Conservation (phyloP, 2,113 vertebrate species). For the Pterocles gutturalis region DNA sequence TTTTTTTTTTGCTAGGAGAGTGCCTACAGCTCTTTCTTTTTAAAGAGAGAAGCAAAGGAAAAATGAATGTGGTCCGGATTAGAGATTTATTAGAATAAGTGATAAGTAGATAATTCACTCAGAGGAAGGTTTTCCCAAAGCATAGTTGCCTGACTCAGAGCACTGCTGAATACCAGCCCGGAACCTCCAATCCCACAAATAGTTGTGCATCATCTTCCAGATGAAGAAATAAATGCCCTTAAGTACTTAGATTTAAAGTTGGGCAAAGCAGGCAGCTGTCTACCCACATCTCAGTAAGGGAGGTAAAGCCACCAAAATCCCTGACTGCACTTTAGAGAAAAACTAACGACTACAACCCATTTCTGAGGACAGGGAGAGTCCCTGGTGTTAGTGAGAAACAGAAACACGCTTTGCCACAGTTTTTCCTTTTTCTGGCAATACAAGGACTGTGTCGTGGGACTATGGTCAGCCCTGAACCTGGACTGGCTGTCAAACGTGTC, state of each 20-base stretch:
- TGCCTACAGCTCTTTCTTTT: not conserved
- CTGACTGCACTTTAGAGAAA: not conserved
- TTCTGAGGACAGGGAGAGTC: not conserved
- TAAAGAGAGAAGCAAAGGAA: not conserved
- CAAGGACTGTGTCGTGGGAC: not conserved
- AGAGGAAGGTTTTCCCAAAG: not conserved
- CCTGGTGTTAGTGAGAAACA: not conserved
- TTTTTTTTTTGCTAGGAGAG: not conserved
- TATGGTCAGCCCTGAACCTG: rapidly evolving
- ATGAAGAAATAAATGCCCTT: not conserved
- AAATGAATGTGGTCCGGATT: not conserved
- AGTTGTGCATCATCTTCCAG: not conserved
- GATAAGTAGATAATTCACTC: not conserved
- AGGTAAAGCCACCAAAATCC: not conserved
- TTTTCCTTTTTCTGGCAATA: rapidly evolving
- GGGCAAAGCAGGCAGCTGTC: not conserved
- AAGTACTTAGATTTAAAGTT: not conserved
- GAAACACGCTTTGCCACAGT: not conserved
- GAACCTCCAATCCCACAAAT: not conserved
- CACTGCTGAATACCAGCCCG: rapidly evolving
- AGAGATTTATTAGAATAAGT: not conserved
- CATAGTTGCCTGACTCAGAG: not conserved
- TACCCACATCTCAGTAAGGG: not conserved
- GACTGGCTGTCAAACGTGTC: not conserved
- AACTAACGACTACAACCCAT: not conserved